Evolutionary conservation across 2,797 vertebrate species (phyloP).

Genomic region (Melanotaenia boesemani): DNA sequence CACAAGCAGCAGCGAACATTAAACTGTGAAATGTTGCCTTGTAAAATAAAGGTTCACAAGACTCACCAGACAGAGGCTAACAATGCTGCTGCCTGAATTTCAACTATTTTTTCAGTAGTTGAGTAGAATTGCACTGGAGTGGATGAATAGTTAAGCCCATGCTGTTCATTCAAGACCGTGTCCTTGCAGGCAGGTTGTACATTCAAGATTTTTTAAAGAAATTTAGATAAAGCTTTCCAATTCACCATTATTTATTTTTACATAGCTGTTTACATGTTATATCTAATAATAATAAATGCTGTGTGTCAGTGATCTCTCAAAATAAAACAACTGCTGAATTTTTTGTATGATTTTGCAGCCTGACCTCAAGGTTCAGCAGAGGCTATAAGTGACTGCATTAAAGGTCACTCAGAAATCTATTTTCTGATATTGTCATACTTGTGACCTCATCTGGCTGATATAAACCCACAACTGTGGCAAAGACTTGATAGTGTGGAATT

Average conservation of each 20-base stretch:
- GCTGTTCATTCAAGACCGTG: conserved; percentile 4
- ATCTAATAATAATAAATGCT: conserved; percentile 7
- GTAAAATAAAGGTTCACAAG: conserved; percentile 16
- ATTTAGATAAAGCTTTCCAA: too few species aligned
- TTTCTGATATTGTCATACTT: conserved; percentile 35
- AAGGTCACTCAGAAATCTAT: conserved; percentile 25
- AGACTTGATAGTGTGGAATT: conserved; percentile 7
- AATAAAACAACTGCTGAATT: conserved; percentile 43
- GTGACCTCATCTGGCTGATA: conserved; percentile 33
- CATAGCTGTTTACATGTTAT: not conserved
- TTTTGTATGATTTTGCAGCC: conserved; percentile 43
- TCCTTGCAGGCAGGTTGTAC: conserved; percentile 3
- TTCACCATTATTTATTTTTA: not conserved
- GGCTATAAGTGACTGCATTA: conserved; percentile 56
- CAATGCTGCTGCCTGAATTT: conserved; percentile 40
- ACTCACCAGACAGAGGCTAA: conserved; percentile 44
- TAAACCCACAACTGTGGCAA: conserved; percentile 4
- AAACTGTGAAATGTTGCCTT: conserved; percentile 35
- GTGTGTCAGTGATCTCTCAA: conserved; percentile 8
- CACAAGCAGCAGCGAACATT: conserved; percentile 39
- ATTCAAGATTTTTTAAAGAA: conserved; percentile 1
- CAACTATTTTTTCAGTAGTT: conserved; percentile 36
- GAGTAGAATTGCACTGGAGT: conserved; percentile 28
- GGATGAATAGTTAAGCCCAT: conserved; percentile 20
- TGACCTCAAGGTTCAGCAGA: conserved; percentile 48